Base-by-base conservation (phyloP, 2,888 invertebrate genomes). In the Trachelus iudaicus region DNA sequence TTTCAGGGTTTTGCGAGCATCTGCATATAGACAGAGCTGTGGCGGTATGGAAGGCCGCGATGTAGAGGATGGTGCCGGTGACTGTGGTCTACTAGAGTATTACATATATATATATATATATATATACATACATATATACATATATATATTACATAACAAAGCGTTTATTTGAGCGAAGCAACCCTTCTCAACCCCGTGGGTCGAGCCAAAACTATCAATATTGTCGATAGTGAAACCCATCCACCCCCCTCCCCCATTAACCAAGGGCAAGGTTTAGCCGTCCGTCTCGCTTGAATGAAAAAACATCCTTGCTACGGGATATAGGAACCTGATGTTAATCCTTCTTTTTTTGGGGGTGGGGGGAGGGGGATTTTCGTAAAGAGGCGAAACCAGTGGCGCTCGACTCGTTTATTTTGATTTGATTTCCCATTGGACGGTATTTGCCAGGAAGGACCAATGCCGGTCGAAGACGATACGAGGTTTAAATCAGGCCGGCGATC, bases 201-300 rank as follows among this genome's bases (percentile, higher is more conserved):
- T 56, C 35, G 71, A 75, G 71, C 69, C n/a, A 35, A 69, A 78
- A 79, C 77, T 81, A 81, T 84, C 81, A 78, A 81, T 83, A 80
- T 80, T 81, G 75, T 76, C 78, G 80, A 84, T 84, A 78, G 77
- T 79, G 23, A 56, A 56, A 9, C 0, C 23, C 23, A 1, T n/a
- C n/a, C n/a, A n/a, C 40, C 23, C 35, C 0, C 11, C 11, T 3
- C 35, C 35, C 0, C 79, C 79, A 77, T 80, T 82, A 78, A 35
- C 74, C 69, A 34, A 71, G 9, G 31, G 31, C 71, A 4, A 71
- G 71, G 31, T 31, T 71, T 30, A 71, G 11, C 31, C 12, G 12
- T 31, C 31, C 13, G 71, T 71, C 6, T 40, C 6, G 6, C 23
- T 56, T 23, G 40, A 23, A 23, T 56, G 40, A 56, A 23, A 23